Evolutionary conservation across 2,888 invertebrate genomes (phyloP), one percentile per base, ranked within the genome.

Genomic region (Labia minor): DNA sequence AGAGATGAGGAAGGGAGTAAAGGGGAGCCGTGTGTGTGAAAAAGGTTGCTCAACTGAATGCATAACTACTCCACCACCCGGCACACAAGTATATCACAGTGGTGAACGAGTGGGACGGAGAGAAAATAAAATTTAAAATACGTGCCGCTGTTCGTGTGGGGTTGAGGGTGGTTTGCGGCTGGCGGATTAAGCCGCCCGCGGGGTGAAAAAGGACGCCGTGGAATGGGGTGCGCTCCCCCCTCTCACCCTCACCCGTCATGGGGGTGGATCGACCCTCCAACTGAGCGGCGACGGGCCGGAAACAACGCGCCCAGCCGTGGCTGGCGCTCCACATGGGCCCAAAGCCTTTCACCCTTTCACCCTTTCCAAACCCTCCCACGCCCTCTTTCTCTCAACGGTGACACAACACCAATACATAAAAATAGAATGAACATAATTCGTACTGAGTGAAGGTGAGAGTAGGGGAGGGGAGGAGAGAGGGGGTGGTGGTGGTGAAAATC

Each of bases 221-320:
- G 37, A 18, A 37, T 16, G 37, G 20, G 21, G 61, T 21, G 19
- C 61, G 19, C 19, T 16, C 65, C 16, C 14, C 65, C 16, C 16
- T n/a, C 21, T 21, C 65, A 49, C 49, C 49, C 49, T 33, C 33
- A 33, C 33, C 49, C 49, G 49, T 6, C 26, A 26, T 6, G 49
- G 33, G 16, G 49, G 49, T 49, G 49, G 49, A 8, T 49, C 16
- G n/a, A 4, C 49, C 49, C 49, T n/a, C n/a, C n/a, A n/a, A n/a
- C 49, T 49, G 49, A 49, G 49, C 49, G 49, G 49, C 49, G 4
- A 49, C 49, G 49, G 49, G 49, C 49, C 49, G 49, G 49, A 49
- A 49, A 49, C 49, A 49, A 49, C 49, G 49, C 49, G 16, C 49
- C 49, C 49, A 49, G 49, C 49, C 49, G 49, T 49, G 49, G 49